Conservation (phyloP, 2,888 invertebrate genomes). For the Ormyrus thymus region DNA sequence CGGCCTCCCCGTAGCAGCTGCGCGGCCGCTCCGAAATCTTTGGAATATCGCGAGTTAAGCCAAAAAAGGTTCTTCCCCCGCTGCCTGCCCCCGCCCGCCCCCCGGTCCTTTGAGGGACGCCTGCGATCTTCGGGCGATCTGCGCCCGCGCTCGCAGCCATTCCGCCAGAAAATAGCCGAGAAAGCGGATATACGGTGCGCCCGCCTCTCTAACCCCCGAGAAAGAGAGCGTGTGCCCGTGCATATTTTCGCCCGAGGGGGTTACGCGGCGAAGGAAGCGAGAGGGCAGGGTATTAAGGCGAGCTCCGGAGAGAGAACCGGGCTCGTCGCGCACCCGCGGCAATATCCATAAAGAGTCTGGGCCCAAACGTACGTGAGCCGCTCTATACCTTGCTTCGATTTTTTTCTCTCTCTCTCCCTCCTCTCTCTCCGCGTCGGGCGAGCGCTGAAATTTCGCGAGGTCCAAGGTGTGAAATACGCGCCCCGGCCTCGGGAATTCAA, state of each 20-base stretch:
- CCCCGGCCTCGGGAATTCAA: conserved; percentile 37
- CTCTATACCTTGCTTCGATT: background rate
- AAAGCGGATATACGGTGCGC: conserved; percentile 23
- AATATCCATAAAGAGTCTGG: conserved; percentile 56
- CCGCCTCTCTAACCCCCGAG: conserved; percentile 8
- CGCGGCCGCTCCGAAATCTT: conserved; percentile 25
- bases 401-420: background rate
- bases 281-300: conserved; percentile 47
- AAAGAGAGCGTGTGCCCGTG: conserved; percentile 36
- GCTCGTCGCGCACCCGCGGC: conserved; percentile 49
- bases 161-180: conserved; percentile 35
- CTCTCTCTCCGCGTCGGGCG: background rate
- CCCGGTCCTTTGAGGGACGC: background rate
- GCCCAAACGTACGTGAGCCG: background rate
- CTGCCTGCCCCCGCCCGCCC: background rate
- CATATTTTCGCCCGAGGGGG: conserved; percentile 52
- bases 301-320: conserved; percentile 35
- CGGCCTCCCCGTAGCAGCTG: conserved; percentile 39
- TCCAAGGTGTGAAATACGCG: conserved; percentile 36
- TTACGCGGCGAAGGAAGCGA: background rate
- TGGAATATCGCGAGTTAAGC: conserved; percentile 51
- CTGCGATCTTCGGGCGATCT: conserved; percentile 29
- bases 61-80: conserved; percentile 6
- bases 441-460: conserved; percentile 25
- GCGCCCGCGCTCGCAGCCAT: conserved; percentile 25